Evolutionary conservation across 2,113 vertebrate genomes (phyloP).

Genomic region (Tupaia chinensis): DNA sequence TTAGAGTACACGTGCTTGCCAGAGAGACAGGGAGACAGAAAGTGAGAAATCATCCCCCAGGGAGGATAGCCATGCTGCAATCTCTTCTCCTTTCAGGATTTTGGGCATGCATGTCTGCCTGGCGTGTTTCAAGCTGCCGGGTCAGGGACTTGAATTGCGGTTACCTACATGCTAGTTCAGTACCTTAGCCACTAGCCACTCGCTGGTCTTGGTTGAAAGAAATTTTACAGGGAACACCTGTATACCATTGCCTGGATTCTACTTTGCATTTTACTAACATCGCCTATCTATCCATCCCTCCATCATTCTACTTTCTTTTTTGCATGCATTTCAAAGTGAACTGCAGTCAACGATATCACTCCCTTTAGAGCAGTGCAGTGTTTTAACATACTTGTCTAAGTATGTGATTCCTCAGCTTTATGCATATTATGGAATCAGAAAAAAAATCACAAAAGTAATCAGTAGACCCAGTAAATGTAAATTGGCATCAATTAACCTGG

Average conservation of each 20-base stretch:
- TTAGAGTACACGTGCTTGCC: no score
- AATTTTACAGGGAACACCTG: neutral
- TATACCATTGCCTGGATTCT: slow-evolving; percentile 9
- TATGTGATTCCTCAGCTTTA: neutral
- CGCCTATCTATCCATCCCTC: neutral
- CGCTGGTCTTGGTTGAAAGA: neutral
- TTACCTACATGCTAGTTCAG: no score
- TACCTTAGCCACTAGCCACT: no score
- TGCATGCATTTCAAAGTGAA: slow-evolving; percentile 25
- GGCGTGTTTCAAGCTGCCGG: no score
- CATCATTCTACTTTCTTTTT: neutral
- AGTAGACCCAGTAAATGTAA: neutral
- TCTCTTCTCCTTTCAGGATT: no score
- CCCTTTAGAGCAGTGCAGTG: slow-evolving; percentile 25
- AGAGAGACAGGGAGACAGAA: no score
- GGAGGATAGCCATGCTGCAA: no score
- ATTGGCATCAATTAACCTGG: neutral
- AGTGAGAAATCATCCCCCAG: no score
- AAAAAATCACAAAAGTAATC: neutral
- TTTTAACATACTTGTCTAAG: slow-evolving; percentile 41
- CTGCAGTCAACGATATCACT: neutral
- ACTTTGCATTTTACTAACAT: slow-evolving; percentile 20
- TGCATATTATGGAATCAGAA: slow-evolving; percentile 2
- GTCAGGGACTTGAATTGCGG: no score
- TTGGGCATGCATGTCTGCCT: no score